A percentile compares a stretch with the other conserved stretches of the same genome.
phyloP scores from a whole-genome alignment of 2,888 invertebrate genomes.

The Trachelus stipa region DNA sequence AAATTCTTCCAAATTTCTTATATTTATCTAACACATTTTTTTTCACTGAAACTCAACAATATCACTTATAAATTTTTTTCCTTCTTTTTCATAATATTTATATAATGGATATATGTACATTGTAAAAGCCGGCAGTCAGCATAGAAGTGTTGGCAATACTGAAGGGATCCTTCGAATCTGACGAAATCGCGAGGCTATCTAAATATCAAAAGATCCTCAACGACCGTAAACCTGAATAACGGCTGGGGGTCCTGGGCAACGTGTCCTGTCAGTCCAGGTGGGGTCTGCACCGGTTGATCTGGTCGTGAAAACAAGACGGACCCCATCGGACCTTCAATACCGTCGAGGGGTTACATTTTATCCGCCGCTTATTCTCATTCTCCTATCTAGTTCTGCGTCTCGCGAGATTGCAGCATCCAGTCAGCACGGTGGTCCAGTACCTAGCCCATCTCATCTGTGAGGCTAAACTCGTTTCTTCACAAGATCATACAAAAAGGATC shows the following conservation, averaged over 20 bases:
- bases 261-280: conserved; percentile 56
- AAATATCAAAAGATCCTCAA: conserved; percentile 51
- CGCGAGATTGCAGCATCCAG: conserved; percentile 38
- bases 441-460: neutral
- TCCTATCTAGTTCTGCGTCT: conserved; percentile 1
- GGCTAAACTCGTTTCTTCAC: neutral
- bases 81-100: neutral
- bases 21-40: neutral
- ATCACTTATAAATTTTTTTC: neutral
- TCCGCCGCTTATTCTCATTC: neutral
- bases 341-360: conserved; percentile 23
- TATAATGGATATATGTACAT: neutral
- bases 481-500: neutral
- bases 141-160: neutral
- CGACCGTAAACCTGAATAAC: conserved; percentile 55
- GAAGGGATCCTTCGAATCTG: conserved; percentile 4
- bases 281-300: conserved; percentile 63
- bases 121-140: neutral
- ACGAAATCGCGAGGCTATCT: conserved; percentile 37
- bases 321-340: conserved; percentile 28
- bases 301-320: conserved; percentile 55
- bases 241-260: conserved; percentile 58
- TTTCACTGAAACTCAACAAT: neutral
- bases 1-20: neutral
- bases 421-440: conserved; percentile 32